Percentiles rank a stretch among this genome's conserved stretches.
phyloP scores from a whole-genome alignment of 2,888 invertebrate genomes.

The Sinohyriopsis cumingii region DNA sequence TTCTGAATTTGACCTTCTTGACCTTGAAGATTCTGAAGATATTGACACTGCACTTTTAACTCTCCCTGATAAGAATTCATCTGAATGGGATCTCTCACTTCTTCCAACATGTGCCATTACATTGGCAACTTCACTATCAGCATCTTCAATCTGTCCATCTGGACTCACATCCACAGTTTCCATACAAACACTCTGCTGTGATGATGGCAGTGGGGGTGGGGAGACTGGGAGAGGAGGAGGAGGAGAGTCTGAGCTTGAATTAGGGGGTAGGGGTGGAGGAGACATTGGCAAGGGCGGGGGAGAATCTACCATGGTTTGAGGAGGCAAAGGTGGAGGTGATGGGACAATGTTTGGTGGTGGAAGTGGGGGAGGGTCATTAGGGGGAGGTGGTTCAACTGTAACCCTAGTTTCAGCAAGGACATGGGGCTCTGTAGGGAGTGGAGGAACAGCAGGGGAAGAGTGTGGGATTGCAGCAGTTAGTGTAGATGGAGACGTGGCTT shows the following conservation, averaged over 20 bases:
- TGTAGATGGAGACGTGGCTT: too few species aligned
- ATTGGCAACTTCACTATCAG: too few species aligned
- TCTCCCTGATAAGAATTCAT: too few species aligned
- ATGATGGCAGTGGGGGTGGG: background rate
- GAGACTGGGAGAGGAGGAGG: background rate
- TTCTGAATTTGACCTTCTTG: too few species aligned
- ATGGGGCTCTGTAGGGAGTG: too few species aligned
- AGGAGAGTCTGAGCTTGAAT: background rate
- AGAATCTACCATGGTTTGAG: slow-evolving; percentile 9
- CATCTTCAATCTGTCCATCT: background rate
- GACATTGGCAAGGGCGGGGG: slow-evolving; percentile 23
- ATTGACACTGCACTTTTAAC: too few species aligned
- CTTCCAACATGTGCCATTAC: too few species aligned
- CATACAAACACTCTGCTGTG: background rate
- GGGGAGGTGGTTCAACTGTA: background rate
- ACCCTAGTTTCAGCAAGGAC: background rate
- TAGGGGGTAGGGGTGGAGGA: slow-evolving; percentile 2
- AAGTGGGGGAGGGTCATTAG: background rate
- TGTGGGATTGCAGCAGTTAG: too few species aligned
- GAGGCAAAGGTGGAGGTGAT: slow-evolving; percentile 21
- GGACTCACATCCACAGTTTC: background rate
- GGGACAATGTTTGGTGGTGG: background rate
- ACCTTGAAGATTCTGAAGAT: too few species aligned
- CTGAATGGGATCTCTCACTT: too few species aligned
- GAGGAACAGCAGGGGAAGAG: too few species aligned